A percentile compares a stretch with the other conserved stretches of the same genome.
phyloP scores from a whole-genome alignment of 2,888 invertebrate genomes.

The Sinohyriopsis cumingii region DNA sequence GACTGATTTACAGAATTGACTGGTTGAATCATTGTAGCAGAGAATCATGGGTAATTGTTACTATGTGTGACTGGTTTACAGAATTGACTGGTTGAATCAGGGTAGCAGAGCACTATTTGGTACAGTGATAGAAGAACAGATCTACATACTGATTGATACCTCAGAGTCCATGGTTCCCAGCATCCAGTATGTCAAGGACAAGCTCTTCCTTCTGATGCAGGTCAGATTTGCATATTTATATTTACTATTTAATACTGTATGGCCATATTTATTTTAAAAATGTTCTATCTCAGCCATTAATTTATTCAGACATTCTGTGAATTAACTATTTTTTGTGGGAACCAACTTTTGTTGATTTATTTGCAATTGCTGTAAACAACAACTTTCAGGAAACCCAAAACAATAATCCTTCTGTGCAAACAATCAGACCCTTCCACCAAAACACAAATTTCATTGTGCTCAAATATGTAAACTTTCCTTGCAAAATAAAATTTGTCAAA shows the following conservation, averaged over 20 bases:
- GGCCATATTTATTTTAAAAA: neutral
- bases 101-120: constrained; percentile 72
- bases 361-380: no score
- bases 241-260: neutral
- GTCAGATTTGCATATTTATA: constrained; percentile 34
- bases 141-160: constrained; percentile 71
- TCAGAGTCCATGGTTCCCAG: constrained; percentile 71
- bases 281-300: neutral
- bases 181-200: constrained; percentile 71
- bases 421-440: no score
- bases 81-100: constrained; percentile 71
- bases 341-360: no score
- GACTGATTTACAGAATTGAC: no score
- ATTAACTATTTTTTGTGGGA: neutral
- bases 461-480: no score
- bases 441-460: no score
- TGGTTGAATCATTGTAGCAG: no score
- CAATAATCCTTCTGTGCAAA: no score
- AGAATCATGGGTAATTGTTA: neutral
- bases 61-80: constrained; percentile 21
- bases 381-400: no score
- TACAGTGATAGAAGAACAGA: constrained; percentile 70
- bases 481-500: no score
- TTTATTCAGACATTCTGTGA: neutral
- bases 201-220: constrained; percentile 70